Evolutionary conservation across 1,140 invertebrate genomes (phyloP).

Genomic region (Drosophila persimilis): DNA sequence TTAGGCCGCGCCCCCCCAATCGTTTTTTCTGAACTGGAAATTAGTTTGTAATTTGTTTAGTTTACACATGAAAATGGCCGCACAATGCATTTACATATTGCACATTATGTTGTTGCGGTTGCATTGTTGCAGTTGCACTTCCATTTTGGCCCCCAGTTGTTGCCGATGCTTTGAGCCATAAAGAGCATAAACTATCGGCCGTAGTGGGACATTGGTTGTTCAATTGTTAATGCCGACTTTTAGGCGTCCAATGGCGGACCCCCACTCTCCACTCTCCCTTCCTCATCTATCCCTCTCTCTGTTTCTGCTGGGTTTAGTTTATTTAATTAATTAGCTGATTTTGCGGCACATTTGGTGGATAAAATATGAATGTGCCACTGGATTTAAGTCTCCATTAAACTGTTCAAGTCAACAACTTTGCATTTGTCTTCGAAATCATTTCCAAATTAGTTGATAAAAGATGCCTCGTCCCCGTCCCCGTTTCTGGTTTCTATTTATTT

Average conservation of each 20-base stretch:
- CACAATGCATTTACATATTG: slow-evolving; percentile 64
- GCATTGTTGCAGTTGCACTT: slow-evolving; percentile 9
- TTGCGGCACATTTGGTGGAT: slow-evolving; percentile 1
- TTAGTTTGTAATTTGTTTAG: slow-evolving; percentile 75
- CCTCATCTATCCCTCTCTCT: not conserved
- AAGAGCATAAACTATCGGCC: slow-evolving; percentile 9
- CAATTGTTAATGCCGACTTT: slow-evolving; percentile 65
- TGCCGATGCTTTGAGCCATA: slow-evolving; percentile 24
- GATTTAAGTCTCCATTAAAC: too few relatives aligned
- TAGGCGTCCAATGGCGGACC: slow-evolving; percentile 26
- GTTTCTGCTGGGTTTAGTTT: slow-evolving; percentile 13
- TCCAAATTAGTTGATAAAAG: too few relatives aligned
- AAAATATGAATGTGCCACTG: not conserved
- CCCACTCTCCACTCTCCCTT: not conserved
- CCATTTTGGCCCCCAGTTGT: not conserved
- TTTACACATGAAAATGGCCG: slow-evolving; percentile 54
- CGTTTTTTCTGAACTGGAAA: slow-evolving; percentile 37
- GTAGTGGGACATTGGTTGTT: slow-evolving; percentile 19
- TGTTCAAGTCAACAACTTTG: too few relatives aligned
- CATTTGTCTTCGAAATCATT: too few relatives aligned
- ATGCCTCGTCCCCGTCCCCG: too few relatives aligned
- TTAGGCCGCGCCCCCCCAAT: not conserved
- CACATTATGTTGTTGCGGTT: slow-evolving; percentile 63
- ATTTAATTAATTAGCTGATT: slow-evolving; percentile 59
- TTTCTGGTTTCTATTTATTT: too few relatives aligned